Percentiles rank a stretch among this genome's conserved stretches.
These are phyloP conservation scores for Metellina segmentata DNA, from an alignment of 2,888 invertebrate species.

Conservation along the genomic window DNA sequence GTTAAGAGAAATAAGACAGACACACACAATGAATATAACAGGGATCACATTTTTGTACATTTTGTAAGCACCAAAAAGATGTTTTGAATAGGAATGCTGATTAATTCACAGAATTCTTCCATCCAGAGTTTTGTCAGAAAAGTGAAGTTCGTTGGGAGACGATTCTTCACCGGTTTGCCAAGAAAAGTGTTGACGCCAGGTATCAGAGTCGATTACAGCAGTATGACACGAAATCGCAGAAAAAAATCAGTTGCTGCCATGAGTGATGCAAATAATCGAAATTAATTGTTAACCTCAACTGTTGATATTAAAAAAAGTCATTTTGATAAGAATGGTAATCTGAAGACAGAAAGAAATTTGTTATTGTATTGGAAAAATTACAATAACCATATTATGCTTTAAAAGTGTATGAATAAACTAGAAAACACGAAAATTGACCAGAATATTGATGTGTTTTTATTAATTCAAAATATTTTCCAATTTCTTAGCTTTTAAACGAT, in stretches of 20 bases:
- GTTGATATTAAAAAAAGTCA: too few relatives aligned
- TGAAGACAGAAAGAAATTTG: too few relatives aligned
- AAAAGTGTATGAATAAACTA: too few relatives aligned
- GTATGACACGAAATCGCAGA: background rate
- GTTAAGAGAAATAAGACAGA: too few relatives aligned
- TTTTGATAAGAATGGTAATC: too few relatives aligned
- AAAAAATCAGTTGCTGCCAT: background rate
- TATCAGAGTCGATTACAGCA: background rate
- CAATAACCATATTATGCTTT: too few relatives aligned
- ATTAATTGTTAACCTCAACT: background rate
- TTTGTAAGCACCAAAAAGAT: constrained; percentile 58
- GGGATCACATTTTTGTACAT: constrained; percentile 69
- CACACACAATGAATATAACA: background rate
- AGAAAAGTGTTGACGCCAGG: constrained; percentile 35
- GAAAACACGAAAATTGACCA: too few relatives aligned
- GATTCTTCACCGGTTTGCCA: background rate
- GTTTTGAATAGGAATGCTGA: constrained; percentile 57
- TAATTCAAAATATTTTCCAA: too few relatives aligned
- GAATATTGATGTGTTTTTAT: too few relatives aligned
- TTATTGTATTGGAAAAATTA: too few relatives aligned
- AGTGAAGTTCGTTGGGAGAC: background rate
- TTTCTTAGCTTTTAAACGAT: too few relatives aligned
- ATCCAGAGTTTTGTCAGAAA: constrained; percentile 20
- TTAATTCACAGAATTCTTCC: constrained; percentile 23
- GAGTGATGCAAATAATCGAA: constrained; percentile 9